Conservation (phyloP, 2,113 vertebrate species). For the Misgurnus mizolepis region DNA sequence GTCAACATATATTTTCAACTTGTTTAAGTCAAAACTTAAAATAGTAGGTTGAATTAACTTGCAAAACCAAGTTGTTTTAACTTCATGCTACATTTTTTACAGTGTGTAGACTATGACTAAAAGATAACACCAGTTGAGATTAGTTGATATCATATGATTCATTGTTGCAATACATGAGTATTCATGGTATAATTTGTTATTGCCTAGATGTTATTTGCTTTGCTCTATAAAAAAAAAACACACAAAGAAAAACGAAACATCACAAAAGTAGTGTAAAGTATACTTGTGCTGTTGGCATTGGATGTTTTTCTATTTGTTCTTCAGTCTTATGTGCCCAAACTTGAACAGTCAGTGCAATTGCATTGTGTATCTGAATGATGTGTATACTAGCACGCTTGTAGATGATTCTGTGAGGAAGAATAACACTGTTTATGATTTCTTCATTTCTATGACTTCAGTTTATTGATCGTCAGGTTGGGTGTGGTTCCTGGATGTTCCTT, state of each 20-base stretch:
- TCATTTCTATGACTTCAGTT: slow-evolving; percentile 7
- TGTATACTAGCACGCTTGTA: neutral
- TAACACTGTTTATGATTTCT: neutral
- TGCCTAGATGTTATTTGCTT: too few relatives aligned
- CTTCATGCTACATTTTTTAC: neutral
- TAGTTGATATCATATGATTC: neutral
- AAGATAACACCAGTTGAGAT: too few relatives aligned
- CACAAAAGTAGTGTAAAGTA: neutral
- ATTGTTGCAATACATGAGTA: neutral
- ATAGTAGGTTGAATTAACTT: too few relatives aligned
- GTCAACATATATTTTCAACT: too few relatives aligned
- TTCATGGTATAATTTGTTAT: neutral
- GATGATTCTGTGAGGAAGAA: neutral
- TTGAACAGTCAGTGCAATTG: neutral
- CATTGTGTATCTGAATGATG: neutral
- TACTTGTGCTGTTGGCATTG: neutral
- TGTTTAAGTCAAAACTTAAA: too few relatives aligned
- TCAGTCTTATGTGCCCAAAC: neutral
- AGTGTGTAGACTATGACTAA: neutral
- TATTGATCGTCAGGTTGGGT: neutral
- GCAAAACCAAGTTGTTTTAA: too few relatives aligned
- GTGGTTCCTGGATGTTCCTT: slow-evolving; percentile 3
- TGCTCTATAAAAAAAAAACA: too few relatives aligned
- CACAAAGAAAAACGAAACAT: too few relatives aligned
- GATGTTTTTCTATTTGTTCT: neutral